phyloP scores from a whole-genome alignment of 2,797 vertebrate genomes.

The Falco columbarius region DNA sequence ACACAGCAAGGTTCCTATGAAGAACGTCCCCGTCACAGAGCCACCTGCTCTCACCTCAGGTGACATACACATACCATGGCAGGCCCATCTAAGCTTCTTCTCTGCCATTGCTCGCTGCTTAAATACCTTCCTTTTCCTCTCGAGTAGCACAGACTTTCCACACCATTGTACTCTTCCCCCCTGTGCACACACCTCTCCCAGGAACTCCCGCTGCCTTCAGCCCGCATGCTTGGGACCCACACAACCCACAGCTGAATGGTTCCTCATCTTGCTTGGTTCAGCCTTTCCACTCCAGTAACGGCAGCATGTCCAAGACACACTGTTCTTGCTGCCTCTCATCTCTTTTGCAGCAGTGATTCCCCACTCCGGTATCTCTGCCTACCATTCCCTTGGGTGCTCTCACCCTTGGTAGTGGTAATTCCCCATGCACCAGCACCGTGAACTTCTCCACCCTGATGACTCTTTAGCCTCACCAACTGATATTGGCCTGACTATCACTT shows the following conservation, averaged over 20 bases:
- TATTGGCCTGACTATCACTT: not conserved
- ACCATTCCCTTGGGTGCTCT: not conserved
- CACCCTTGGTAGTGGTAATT: rapidly evolving
- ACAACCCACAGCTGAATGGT: not conserved
- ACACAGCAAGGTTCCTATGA: not conserved
- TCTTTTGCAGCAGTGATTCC: not conserved
- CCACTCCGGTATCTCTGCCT: not conserved
- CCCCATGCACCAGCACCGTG: rapidly evolving
- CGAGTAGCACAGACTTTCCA: not conserved
- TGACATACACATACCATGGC: not conserved
- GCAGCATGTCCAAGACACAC: not conserved
- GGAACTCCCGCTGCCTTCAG: not conserved
- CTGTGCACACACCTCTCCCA: not conserved
- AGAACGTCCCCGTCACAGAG: not conserved
- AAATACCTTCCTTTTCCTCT: not conserved
- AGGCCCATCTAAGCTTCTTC: not conserved
- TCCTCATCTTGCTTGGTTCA: not conserved
- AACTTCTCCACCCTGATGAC: not conserved
- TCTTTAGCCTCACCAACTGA: not conserved
- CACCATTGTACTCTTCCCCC: not conserved
- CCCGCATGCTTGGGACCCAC: not conserved
- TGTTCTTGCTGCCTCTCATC: not conserved
- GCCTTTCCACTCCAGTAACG: not conserved
- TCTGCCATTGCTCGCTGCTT: not conserved
- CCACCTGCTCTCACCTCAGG: not conserved